Percentiles rank a stretch among this genome's conserved stretches.
Evolutionary conservation across 2,888 invertebrate genomes (phyloP).

Genomic region (Anoncus sp.): DNA sequence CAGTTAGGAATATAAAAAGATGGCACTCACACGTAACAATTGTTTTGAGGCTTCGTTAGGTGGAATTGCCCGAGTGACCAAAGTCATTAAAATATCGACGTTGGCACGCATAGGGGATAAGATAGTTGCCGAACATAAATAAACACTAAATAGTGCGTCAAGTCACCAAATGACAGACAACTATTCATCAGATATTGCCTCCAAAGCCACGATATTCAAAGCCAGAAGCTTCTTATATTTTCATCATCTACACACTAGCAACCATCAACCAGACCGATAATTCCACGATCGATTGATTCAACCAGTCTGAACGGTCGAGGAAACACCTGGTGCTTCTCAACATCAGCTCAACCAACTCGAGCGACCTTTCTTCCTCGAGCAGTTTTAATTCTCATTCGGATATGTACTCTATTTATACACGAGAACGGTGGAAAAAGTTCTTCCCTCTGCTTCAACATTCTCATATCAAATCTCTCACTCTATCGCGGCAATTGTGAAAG

Average conservation of each 20-base stretch:
- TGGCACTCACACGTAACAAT: no score
- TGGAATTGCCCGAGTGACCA: no score
- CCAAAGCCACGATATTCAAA: constrained; percentile 29
- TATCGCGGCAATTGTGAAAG: constrained; percentile 19
- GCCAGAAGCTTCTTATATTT: constrained; percentile 25
- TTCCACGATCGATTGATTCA: constrained; percentile 75
- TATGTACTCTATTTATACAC: constrained; percentile 52
- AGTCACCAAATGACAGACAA: not conserved
- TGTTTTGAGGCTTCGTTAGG: no score
- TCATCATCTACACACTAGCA: constrained; percentile 7
- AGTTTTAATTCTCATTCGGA: not conserved
- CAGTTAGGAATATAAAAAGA: not conserved
- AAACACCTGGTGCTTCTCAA: constrained; percentile 75
- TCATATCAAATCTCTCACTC: constrained; percentile 22
- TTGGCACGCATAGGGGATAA: no score
- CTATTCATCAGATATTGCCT: not conserved
- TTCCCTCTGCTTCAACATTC: constrained; percentile 36
- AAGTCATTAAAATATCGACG: no score
- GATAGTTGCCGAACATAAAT: not conserved
- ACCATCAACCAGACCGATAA: constrained; percentile 36
- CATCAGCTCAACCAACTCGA: constrained; percentile 52
- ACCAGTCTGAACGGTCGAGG: constrained; percentile 72
- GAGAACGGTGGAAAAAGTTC: constrained; percentile 46
- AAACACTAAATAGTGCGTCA: not conserved
- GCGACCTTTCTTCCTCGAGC: not conserved